Conservation (phyloP, 2,797 vertebrate genomes). For the Prunella strophiata region DNA sequence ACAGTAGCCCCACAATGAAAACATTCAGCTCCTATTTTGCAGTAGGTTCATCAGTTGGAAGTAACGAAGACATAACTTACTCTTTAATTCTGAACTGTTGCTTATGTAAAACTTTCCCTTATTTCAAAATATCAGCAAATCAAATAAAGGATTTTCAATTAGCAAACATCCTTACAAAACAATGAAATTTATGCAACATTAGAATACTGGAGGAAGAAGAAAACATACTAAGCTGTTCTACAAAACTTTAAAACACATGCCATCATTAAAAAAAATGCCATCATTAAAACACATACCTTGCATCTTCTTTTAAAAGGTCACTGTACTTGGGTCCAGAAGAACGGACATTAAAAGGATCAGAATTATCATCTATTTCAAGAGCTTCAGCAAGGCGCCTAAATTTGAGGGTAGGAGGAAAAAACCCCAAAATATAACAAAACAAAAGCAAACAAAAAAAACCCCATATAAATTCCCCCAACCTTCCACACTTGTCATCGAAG, state of each 20-base stretch:
- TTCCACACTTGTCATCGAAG: neutral
- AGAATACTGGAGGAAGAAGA: neutral
- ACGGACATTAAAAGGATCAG: slow-evolving; percentile 91
- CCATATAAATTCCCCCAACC: neutral
- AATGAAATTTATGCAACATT: neutral
- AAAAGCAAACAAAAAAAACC: neutral
- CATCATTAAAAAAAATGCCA: neutral
- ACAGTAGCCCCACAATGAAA: neutral
- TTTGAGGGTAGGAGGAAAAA: neutral
- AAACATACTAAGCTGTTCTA: neutral
- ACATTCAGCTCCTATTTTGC: neutral
- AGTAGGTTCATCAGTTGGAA: neutral
- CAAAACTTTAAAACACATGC: slow-evolving; percentile 69
- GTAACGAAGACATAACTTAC: neutral
- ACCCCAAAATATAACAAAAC: neutral
- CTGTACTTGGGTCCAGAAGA: slow-evolving; percentile 88
- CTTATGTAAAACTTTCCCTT: neutral
- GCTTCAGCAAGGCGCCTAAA: slow-evolving; percentile 90
- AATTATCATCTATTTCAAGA: slow-evolving; percentile 89
- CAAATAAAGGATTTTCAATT: neutral
- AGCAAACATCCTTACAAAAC: neutral
- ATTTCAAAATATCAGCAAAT: neutral
- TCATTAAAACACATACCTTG: slow-evolving; percentile 81
- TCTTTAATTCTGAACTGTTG: neutral
- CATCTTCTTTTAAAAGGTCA: slow-evolving; percentile 93